Base-by-base conservation (phyloP, 2,888 invertebrate genomes). In the Drosophila cognata region DNA sequence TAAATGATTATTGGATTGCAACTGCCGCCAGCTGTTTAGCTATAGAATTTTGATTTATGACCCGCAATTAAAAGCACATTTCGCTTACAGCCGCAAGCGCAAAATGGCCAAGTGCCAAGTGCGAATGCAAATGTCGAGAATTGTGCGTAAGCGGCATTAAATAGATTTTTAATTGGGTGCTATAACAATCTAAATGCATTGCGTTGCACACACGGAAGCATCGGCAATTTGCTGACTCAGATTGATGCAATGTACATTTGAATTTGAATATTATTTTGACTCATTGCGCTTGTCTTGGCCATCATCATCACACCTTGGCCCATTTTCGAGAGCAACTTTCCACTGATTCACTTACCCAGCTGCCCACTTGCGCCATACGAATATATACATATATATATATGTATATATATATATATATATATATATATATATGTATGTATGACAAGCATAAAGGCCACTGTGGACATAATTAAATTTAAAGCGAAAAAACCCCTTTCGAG, bases 41-140 rank as follows among this genome's bases (percentile, higher is more conserved):
- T 25, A 25, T 43, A 76, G 31, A 52, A 56, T 38, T 55, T 83
- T 91, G 91, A 91, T 92, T 91, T 88, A 91, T 87, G 87, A 72
- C 71, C 76, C 61, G 78, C 90, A 91, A 92, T 91, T 91, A 90
- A 89, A 91, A 91, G 78, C 80, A 73, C 82, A 88, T 84, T 88
- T 79, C 69, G 71, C 66, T 66, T 75, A 60, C 71, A 76, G 77
- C 59, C 64, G 28, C 28, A 7, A 28, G 60, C 46, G 59, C 28
- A 18, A 69, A 69, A 66, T 63, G 71, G 66, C 67, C 62, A 59
- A 85, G 74, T 71, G 75, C 55, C 52, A 60, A 74, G 41, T 57
- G 57, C 56, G 50, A 55, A 59, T 29, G 35, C 43, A 48, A 36
- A 18, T 28, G 46, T 35, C 38, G 48, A 41, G 41, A 31, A 61